A percentile compares a stretch with the other conserved stretches of the same genome.
Evolutionary conservation across 1,140 invertebrate genomes (phyloP).

Genomic region (Macrosteles quadrilineatus): DNA sequence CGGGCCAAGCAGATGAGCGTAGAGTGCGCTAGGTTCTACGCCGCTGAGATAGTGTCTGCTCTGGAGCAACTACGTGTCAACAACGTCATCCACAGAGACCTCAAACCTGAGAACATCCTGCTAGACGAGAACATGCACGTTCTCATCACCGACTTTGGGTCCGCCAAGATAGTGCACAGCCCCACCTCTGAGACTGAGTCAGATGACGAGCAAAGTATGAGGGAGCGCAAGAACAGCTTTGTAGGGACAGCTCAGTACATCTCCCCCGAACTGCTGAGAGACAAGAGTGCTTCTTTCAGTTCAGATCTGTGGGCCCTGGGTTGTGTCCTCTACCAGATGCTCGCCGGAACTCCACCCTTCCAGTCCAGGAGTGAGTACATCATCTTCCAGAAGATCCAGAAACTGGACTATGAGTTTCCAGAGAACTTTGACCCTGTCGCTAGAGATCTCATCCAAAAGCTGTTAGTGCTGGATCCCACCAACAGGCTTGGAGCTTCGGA

Average conservation of each 20-base stretch:
- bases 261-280: constrained; percentile 90
- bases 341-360: constrained; percentile 91
- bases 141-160: constrained; percentile 96
- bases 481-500: constrained; percentile 85
- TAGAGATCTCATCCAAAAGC: constrained; percentile 82
- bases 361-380: constrained; percentile 90
- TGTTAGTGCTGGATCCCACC: constrained; percentile 77
- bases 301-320: constrained; percentile 98
- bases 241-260: constrained; percentile 99
- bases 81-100: constrained; percentile 86
- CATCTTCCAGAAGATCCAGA: constrained; percentile 95
- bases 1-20: constrained; percentile 89
- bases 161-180: constrained; percentile 78
- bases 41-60: constrained; percentile 88
- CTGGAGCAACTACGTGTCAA: constrained; percentile 90
- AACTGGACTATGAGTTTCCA: constrained; percentile 90
- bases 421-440: constrained; percentile 83
- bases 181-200: constrained; percentile 40
- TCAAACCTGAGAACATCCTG: constrained; percentile 89
- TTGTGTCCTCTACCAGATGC: constrained; percentile 97
- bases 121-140: constrained; percentile 95
- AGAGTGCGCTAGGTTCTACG: constrained; percentile 89
- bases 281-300: constrained; percentile 74
- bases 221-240: constrained; percentile 79
- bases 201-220: constrained; percentile 45